A percentile compares a stretch with the other conserved stretches of the same genome.
phyloP scores from a whole-genome alignment of 2,888 invertebrate genomes.

The Tetrapedia diversipes region DNA sequence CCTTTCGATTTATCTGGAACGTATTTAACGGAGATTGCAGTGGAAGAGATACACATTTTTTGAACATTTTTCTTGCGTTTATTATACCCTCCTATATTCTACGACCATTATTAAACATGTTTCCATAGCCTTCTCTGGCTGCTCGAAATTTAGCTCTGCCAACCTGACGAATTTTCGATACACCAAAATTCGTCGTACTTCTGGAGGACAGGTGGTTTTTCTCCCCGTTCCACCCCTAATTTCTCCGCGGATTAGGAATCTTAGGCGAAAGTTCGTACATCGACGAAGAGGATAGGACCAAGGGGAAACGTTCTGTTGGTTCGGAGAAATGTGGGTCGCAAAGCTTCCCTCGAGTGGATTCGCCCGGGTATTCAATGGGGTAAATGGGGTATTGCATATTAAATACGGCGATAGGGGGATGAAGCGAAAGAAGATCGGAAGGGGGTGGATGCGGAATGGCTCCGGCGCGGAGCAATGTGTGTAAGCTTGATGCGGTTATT shows the following conservation, averaged over 20 bases:
- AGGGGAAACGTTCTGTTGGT: neutral
- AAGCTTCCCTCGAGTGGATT: slow-evolving; percentile 70
- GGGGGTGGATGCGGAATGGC: slow-evolving; percentile 53
- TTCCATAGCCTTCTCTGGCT: no score
- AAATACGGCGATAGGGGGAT: slow-evolving; percentile 72
- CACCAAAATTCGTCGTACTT: neutral
- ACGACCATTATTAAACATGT: no score
- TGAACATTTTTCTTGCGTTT: no score
- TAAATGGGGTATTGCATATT: slow-evolving; percentile 81
- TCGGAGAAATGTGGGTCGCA: slow-evolving; percentile 76
- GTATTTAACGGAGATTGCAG: no score
- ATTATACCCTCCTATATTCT: no score
- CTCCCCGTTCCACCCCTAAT: slow-evolving; percentile 2
- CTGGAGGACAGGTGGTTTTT: neutral
- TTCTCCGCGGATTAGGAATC: slow-evolving; percentile 50
- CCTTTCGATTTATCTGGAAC: no score
- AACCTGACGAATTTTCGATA: neutral
- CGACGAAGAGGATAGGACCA: neutral
- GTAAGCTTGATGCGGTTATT: slow-evolving; percentile 79
- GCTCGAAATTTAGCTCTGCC: no score
- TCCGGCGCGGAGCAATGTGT: slow-evolving; percentile 73
- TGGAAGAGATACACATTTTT: no score
- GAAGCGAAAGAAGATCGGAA: slow-evolving; percentile 61
- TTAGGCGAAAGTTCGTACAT: slow-evolving; percentile 43
- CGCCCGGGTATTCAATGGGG: slow-evolving; percentile 76